Percentiles rank a stretch among this genome's conserved stretches.
Evolutionary conservation across 1,140 invertebrate genomes (phyloP).

Genomic region (Calycopis cecrops): DNA sequence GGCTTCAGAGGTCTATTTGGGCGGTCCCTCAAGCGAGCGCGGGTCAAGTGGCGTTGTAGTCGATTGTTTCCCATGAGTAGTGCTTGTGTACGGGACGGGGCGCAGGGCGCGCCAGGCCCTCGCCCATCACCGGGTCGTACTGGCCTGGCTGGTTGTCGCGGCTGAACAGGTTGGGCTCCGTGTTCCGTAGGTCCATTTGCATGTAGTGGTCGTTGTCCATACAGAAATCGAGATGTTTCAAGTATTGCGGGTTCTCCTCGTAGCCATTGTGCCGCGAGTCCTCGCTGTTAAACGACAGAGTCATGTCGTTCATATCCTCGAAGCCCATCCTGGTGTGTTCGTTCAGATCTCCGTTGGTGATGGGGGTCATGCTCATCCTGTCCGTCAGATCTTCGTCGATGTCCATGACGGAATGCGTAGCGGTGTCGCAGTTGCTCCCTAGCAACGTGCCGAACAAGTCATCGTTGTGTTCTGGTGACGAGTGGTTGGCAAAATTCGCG

Average conservation of each 20-base stretch:
- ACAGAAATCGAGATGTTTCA: slow-evolving; percentile 61
- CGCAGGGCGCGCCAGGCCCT: slow-evolving; percentile 50
- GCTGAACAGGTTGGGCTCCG: slow-evolving; percentile 62
- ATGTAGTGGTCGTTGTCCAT: slow-evolving; percentile 51
- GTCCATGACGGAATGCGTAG: slow-evolving; percentile 44
- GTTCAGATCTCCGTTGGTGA: slow-evolving; percentile 58
- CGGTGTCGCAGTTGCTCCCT: slow-evolving; percentile 42
- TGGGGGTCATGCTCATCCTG: slow-evolving; percentile 59
- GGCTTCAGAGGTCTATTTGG: slow-evolving; percentile 30
- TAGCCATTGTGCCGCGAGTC: slow-evolving; percentile 45
- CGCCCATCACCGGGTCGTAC: slow-evolving; percentile 69
- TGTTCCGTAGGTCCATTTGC: slow-evolving; percentile 65
- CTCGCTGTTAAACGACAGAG: slow-evolving; percentile 59
- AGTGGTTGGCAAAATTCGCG: slow-evolving; percentile 38
- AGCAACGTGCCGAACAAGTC: slow-evolving; percentile 57
- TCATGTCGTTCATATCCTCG: slow-evolving; percentile 60
- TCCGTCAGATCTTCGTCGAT: slow-evolving; percentile 52
- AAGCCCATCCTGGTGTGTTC: slow-evolving; percentile 56
- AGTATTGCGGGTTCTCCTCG: slow-evolving; percentile 49
- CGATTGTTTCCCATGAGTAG: slow-evolving; percentile 70
- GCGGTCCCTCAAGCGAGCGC: slow-evolving; percentile 16
- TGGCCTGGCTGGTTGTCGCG: slow-evolving; percentile 52
- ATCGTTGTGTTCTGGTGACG: slow-evolving; percentile 43
- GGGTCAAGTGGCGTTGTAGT: slow-evolving; percentile 71
- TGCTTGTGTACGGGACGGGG: slow-evolving; percentile 56